Evolutionary conservation across 2,113 vertebrate genomes (phyloP), one percentile per base, ranked within the genome.

Genomic region (Catharus bicknelli): DNA sequence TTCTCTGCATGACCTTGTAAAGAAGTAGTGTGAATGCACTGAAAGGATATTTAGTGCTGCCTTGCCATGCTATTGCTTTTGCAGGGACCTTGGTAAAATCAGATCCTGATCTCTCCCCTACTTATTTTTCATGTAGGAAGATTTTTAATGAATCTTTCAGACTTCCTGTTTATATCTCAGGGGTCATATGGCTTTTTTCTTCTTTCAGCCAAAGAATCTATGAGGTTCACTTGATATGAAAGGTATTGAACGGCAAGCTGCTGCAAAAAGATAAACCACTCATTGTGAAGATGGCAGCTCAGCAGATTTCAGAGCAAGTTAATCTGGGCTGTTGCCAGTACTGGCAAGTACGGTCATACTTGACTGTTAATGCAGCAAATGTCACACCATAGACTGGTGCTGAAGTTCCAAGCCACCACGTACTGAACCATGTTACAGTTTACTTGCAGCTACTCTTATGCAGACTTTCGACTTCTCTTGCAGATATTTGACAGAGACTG

Each of bases 181-280:
- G 53, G 58, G 55, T 84, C 4, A 10, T 80, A 36, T 0, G 1
- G 68, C 76, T 66, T 90, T 53, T 70, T 90, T 36, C 32, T 86
- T 88, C 45, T 80, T 86, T 92, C 51, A 93, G 74, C 86, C 86
- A 74, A 90, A 32, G 59, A 90, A 90, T 88, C 55, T 70, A 10
- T 15, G 84, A 93, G 66, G 42, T 78, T 87, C 21, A 54, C 34
- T 80, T 86, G 32, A 88, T 95, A 76, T 84, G 53, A 84, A 83
- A 83, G 55, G n/a, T 88, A 68, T 85, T 87, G 84, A 97, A 88
- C 93, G 88, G 67, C 80, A 96, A 93, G 86, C 81, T 97, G 79
- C 90, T 95, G 74, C 64, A 87, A 86, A 95, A 94, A 94, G 88
- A 96, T 87, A 93, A 96, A 91, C 36, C 53, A 20, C 1, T 11